Base-by-base conservation (phyloP, 2,797 vertebrate species). In the Petrocephalus schoutedeni region DNA sequence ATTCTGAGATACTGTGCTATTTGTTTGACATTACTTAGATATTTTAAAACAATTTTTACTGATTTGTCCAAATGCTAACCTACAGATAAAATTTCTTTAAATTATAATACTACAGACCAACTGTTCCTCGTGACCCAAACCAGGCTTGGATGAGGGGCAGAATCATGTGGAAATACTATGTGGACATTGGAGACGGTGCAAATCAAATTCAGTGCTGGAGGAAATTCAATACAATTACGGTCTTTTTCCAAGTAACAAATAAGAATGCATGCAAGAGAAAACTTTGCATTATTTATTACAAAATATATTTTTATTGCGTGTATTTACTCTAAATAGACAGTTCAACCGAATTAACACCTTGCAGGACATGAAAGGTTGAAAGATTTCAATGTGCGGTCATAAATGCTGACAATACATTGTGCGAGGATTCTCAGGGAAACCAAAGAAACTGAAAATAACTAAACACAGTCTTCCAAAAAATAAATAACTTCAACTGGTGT, bases 231-330 rank as follows among this genome's bases (percentile, higher is more conserved):
- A 32, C 12, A 74, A 5, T 74, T 74, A 41, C 1, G 0, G 12
- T 41, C 36, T 45, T 77, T 77, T 77, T 7, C 4, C 36, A 41
- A 77, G 6, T 77, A 77, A 45, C 71, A 77, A 67, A 74, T 19
- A 74, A 77, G 36, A 77, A 77, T 77, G 36, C 71, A 77, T 12
- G 16, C 71, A 45, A 77, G 36, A 77, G 5, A 77, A 77, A 45
- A 45, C 16, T 45, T 36, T 77, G 41, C 71, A 45, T 41, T 77
- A 77, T 77, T 77, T 77, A 77, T 77, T 12, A 77, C 71, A 77
- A 77, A 77, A 77, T 77, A 77, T 77, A 41, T 77, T 77, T 67
- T 77, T 77, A 77, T 45, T 77, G 6, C n/a, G 71, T 77, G 71
- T n/a, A n/a, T 45, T 45, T 45, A n/a, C 71, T 77, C 36, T 10